Conservation (phyloP, 2,797 vertebrate species). For the Epinephelus awoara region DNA sequence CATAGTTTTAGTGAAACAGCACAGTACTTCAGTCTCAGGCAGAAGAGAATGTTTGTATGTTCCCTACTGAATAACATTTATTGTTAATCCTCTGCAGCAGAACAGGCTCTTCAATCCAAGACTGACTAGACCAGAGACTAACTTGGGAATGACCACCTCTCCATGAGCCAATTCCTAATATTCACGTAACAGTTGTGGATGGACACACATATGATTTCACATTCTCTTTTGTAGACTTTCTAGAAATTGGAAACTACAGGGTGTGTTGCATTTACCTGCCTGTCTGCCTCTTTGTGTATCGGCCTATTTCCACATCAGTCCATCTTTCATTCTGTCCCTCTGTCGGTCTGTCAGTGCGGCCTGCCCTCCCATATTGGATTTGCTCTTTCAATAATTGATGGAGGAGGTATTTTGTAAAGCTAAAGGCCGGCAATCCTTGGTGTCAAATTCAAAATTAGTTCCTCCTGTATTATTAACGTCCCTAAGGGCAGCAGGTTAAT, state of each 20-base stretch:
- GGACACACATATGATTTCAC: background rate
- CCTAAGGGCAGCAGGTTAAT: constrained; percentile 78
- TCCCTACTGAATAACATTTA: background rate
- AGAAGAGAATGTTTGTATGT: background rate
- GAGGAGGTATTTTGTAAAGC: constrained; percentile 91
- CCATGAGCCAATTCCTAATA: background rate
- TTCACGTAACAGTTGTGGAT: too few relatives aligned
- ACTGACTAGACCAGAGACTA: too few relatives aligned
- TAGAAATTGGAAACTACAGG: background rate
- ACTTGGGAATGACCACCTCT: too few relatives aligned
- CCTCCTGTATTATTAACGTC: constrained; percentile 90
- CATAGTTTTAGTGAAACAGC: background rate
- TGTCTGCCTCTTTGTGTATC: constrained; percentile 30
- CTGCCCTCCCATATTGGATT: constrained; percentile 86
- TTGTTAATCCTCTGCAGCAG: background rate
- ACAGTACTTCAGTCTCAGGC: too few relatives aligned
- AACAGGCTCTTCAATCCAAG: background rate
- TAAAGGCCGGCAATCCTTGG: constrained; percentile 88
- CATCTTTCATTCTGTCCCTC: constrained; percentile 33
- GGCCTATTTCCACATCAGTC: constrained; percentile 45
- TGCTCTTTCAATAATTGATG: constrained; percentile 90
- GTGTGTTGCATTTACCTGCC: background rate
- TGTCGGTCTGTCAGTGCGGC: constrained; percentile 23
- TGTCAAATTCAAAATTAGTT: constrained; percentile 94
- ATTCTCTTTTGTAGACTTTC: background rate